phyloP scores from a whole-genome alignment of 2,113 vertebrate species.

The Corythaixoides concolor region DNA sequence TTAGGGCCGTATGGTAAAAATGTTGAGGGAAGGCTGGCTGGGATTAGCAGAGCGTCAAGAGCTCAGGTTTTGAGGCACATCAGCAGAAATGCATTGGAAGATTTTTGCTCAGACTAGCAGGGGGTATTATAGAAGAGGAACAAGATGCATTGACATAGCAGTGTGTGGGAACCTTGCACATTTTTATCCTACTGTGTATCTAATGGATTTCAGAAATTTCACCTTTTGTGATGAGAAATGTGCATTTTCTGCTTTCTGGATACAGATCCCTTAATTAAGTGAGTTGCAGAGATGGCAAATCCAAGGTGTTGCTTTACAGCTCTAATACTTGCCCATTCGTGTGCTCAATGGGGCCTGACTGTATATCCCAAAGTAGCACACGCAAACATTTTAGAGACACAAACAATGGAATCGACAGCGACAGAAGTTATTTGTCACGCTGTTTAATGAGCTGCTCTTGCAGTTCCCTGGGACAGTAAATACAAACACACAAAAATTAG shows the following conservation, averaged over 20 bases:
- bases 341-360: constrained; percentile 41
- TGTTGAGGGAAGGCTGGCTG: constrained; percentile 4
- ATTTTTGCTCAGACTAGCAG: constrained; percentile 44
- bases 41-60: constrained; percentile 28
- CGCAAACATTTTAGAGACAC: constrained; percentile 43
- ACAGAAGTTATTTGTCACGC: constrained; percentile 46
- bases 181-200: constrained; percentile 61
- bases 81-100: constrained; percentile 50
- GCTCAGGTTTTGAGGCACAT: constrained; percentile 29
- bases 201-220: constrained; percentile 59
- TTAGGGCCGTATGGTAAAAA: not conserved
- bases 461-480: constrained; percentile 37
- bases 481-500: constrained; percentile 10
- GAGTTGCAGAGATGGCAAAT: constrained; percentile 62
- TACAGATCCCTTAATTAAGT: constrained; percentile 57
- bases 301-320: constrained; percentile 47
- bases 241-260: constrained; percentile 43
- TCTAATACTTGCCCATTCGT: not conserved
- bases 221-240: constrained; percentile 49
- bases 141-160: constrained; percentile 46
- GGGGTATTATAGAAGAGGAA: constrained; percentile 15
- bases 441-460: constrained; percentile 36
- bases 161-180: constrained; percentile 24
- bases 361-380: constrained; percentile 50
- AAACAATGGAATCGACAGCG: constrained; percentile 20